Evolutionary conservation across 2,888 invertebrate genomes (phyloP).

Genomic region (Pristionchus japonicus): DNA sequence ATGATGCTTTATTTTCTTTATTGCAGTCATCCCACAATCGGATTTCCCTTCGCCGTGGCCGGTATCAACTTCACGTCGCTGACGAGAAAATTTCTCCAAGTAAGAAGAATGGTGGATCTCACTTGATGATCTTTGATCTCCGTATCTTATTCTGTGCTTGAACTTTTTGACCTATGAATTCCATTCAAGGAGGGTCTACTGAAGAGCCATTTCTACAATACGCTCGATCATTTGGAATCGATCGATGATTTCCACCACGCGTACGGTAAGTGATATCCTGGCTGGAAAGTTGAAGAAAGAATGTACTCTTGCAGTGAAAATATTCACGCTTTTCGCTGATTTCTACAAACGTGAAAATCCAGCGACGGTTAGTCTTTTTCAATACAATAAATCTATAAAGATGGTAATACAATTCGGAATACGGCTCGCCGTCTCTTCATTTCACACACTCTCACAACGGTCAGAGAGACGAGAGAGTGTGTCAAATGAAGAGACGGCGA

Average conservation of each 20-base stretch:
- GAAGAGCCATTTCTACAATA: slow-evolving; percentile 46
- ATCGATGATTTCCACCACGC: slow-evolving; percentile 43
- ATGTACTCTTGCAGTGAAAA: slow-evolving; percentile 4
- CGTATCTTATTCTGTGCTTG: no score
- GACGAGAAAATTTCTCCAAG: slow-evolving; percentile 30
- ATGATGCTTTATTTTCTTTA: no score
- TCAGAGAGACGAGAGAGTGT: no score
- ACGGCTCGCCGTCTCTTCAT: no score
- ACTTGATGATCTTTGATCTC: not conserved
- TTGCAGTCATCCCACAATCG: slow-evolving; percentile 42
- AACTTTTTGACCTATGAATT: no score
- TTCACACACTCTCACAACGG: no score
- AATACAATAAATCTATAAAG: not conserved
- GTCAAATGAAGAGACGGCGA: no score
- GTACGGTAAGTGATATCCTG: slow-evolving; percentile 25
- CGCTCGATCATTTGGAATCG: not conserved
- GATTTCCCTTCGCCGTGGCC: slow-evolving; percentile 43
- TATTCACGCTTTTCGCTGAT: slow-evolving; percentile 32
- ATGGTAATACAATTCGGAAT: no score
- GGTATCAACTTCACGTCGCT: slow-evolving; percentile 47
- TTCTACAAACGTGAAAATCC: slow-evolving; percentile 30
- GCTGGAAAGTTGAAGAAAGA: not conserved
- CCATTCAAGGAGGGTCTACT: not conserved
- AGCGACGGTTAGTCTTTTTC: not conserved
- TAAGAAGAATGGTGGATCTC: not conserved